Conservation (phyloP, 2,113 vertebrate genomes). For the Eleginops maclovinus region DNA sequence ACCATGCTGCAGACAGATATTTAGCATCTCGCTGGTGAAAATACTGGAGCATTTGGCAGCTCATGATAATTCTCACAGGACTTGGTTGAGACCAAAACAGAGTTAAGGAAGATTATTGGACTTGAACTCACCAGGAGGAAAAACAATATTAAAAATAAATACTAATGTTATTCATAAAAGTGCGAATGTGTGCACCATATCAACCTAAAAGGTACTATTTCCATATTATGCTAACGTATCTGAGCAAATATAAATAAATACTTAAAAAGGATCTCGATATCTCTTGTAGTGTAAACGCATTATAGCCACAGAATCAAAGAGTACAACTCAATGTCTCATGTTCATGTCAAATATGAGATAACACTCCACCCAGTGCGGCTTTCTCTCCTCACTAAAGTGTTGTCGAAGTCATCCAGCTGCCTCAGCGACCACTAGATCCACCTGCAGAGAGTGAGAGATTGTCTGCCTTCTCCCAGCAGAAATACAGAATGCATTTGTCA, state of each 20-base stretch:
- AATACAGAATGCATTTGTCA: constrained; percentile 62
- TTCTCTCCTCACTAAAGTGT: constrained; percentile 9
- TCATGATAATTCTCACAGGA: not conserved
- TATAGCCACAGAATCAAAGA: not conserved
- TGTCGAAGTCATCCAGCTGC: constrained; percentile 41
- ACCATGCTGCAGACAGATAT: not conserved
- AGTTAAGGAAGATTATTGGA: not conserved
- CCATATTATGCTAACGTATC: not conserved
- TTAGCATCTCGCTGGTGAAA: not conserved
- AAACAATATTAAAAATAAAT: not conserved
- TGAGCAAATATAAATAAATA: too few relatives aligned
- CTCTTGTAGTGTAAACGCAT: not conserved
- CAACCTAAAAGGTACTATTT: not conserved
- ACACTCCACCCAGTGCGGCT: not conserved
- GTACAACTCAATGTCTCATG: not conserved
- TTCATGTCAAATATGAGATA: not conserved
- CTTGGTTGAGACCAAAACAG: not conserved
- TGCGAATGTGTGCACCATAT: not conserved
- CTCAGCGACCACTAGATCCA: constrained; percentile 49
- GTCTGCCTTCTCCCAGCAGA: constrained; percentile 58
- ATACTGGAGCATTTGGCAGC: not conserved
- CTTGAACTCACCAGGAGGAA: not conserved
- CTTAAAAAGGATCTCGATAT: not conserved
- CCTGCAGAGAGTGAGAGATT: constrained; percentile 58
- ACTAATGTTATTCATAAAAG: not conserved